phyloP scores from a whole-genome alignment of 2,888 invertebrate species.

The Eupithecia pulchellata region DNA sequence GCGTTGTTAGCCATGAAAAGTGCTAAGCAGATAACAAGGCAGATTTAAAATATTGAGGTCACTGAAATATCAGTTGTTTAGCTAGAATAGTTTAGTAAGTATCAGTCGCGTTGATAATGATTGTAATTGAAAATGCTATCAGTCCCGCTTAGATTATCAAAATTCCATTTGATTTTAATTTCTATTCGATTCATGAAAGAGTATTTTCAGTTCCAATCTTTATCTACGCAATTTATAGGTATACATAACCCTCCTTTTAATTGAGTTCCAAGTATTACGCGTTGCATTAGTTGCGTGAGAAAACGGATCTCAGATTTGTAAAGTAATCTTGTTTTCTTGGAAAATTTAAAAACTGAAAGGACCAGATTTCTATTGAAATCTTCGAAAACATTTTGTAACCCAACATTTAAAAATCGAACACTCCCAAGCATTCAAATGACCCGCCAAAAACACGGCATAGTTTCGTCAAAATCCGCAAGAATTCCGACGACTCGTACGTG shows the following conservation, averaged over 20 bases:
- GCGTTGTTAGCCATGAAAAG: too few relatives aligned
- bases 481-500: conserved; percentile 54
- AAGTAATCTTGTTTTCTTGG: neutral
- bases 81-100: too few relatives aligned
- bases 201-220: neutral
- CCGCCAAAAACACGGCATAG: conserved; percentile 23
- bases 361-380: neutral
- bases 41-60: too few relatives aligned
- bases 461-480: conserved; percentile 30
- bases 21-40: too few relatives aligned
- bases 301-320: neutral
- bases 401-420: neutral
- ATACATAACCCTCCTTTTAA: neutral
- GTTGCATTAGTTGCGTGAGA: neutral
- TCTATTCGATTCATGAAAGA: too few relatives aligned
- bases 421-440: conserved; percentile 18
- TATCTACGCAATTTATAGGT: neutral
- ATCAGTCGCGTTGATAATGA: too few relatives aligned
- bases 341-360: neutral
- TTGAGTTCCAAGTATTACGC: neutral
- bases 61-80: too few relatives aligned
- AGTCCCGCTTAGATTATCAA: too few relatives aligned
- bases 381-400: neutral
- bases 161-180: too few relatives aligned
- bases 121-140: too few relatives aligned